A percentile compares a stretch with the other conserved stretches of the same genome.
Conservation (phyloP, 2,888 invertebrate genomes). For the Oithona nana region DNA sequence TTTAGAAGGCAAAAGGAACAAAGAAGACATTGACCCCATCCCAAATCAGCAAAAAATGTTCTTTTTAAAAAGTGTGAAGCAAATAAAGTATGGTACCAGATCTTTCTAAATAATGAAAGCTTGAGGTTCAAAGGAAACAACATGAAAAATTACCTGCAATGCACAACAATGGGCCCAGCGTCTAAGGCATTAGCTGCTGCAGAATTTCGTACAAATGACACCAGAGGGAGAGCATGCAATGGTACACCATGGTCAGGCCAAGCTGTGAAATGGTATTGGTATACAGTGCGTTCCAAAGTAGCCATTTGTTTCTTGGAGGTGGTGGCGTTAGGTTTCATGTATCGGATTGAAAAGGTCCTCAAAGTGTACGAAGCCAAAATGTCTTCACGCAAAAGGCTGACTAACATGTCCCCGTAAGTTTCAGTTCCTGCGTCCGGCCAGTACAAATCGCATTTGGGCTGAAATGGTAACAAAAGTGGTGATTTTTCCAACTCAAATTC, state of each 20-base stretch:
- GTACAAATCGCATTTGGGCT: constrained; percentile 93
- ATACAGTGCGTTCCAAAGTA: constrained; percentile 41
- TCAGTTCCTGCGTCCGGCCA: constrained; percentile 85
- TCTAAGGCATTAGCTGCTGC: constrained; percentile 54
- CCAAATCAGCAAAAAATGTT: background rate
- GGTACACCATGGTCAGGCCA: constrained; percentile 96
- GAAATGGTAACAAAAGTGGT: too few relatives aligned
- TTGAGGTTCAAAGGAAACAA: background rate
- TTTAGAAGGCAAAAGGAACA: background rate
- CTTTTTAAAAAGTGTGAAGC: background rate
- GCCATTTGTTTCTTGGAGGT: constrained; percentile 23
- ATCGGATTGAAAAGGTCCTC: constrained; percentile 43
- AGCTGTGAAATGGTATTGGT: constrained; percentile 93
- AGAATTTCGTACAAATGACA: constrained; percentile 80
- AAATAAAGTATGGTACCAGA: background rate
- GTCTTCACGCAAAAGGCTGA: constrained; percentile 67
- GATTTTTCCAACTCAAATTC: background rate
- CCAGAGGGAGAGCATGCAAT: constrained; percentile 73
- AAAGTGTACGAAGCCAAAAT: constrained; percentile 84
- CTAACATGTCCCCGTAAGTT: constrained; percentile 71
- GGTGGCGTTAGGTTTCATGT: background rate
- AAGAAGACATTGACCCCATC: background rate
- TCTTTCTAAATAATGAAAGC: too few relatives aligned
- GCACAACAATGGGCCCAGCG: constrained; percentile 76
- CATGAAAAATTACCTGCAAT: constrained; percentile 53